A percentile compares a stretch with the other conserved stretches of the same genome.
Conservation (phyloP, 1,140 invertebrate genomes). For the Acromyrmex heyeri region DNA sequence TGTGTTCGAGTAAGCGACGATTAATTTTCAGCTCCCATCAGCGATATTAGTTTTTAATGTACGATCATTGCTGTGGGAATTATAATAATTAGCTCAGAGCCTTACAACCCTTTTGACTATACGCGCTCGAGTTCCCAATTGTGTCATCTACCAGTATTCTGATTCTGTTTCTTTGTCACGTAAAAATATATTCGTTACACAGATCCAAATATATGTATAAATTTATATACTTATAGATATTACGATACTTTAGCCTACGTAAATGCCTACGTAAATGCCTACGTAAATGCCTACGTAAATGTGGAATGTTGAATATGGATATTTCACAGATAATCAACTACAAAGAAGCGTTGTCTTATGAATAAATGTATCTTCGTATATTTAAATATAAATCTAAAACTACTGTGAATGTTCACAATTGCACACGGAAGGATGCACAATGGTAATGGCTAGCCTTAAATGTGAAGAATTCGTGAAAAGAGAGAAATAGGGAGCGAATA, state of each 20-base stretch:
- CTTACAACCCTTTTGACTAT: conserved; percentile 39
- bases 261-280: background rate
- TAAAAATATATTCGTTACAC: conserved; percentile 2
- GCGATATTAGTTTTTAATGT: conserved; percentile 78
- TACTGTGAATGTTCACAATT: conserved; percentile 23
- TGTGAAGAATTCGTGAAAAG: conserved; percentile 13
- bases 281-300: background rate
- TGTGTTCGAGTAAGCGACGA: conserved; percentile 60
- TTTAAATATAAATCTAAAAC: background rate
- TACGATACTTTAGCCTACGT: background rate
- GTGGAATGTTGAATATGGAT: background rate
- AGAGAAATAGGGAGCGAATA: background rate
- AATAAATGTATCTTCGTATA: conserved; percentile 40
- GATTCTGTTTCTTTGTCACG: conserved; percentile 40
- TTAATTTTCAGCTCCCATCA: conserved; percentile 74
- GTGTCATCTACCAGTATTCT: conserved; percentile 65
- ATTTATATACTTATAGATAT: background rate
- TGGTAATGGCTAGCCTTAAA: background rate
- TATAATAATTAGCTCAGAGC: conserved; percentile 78
- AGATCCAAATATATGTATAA: background rate
- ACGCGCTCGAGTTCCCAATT: conserved; percentile 67
- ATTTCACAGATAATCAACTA: conserved; percentile 21
- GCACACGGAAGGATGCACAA: conserved; percentile 15
- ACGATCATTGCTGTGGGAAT: conserved; percentile 72
- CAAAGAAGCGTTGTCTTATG: conserved; percentile 16